These are phyloP conservation scores for Mormyrops boulengeri DNA, from an alignment of 2,797 vertebrate genomes.

Conservation along the genomic window DNA sequence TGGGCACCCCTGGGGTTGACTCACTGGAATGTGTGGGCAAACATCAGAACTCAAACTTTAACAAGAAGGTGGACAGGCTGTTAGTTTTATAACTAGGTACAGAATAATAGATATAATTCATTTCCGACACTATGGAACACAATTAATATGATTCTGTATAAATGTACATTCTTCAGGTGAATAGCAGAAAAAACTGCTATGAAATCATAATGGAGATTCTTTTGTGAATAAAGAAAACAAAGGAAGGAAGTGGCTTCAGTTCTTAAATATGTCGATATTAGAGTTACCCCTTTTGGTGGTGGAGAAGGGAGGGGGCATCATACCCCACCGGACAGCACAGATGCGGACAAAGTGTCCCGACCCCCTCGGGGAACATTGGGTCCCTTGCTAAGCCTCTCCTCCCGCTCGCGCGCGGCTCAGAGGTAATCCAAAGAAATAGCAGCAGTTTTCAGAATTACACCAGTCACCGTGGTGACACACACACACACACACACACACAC, in stretches of 20 bases:
- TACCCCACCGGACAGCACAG: background rate
- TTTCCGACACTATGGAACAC: background rate
- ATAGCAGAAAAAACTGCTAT: background rate
- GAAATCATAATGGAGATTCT: background rate
- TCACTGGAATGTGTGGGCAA: background rate
- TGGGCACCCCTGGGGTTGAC: background rate
- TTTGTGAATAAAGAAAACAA: background rate
- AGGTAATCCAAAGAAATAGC: background rate
- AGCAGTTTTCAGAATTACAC: conserved; percentile 13
- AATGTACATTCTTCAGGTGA: background rate
- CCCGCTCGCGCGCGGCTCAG: background rate
- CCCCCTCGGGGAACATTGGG: background rate
- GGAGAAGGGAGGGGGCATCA: background rate
- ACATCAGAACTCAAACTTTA: background rate
- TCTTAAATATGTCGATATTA: background rate
- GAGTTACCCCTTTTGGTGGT: background rate
- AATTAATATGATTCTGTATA: background rate
- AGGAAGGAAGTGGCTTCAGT: background rate
- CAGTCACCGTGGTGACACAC: conserved; percentile 10
- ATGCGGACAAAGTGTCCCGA: background rate
- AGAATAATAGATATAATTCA: background rate
- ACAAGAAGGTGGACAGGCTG: background rate
- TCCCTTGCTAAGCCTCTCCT: background rate
- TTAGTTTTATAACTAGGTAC: background rate
- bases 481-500: background rate